Conservation (phyloP, 2,113 vertebrate species). For the Triplophysa dalaica region DNA sequence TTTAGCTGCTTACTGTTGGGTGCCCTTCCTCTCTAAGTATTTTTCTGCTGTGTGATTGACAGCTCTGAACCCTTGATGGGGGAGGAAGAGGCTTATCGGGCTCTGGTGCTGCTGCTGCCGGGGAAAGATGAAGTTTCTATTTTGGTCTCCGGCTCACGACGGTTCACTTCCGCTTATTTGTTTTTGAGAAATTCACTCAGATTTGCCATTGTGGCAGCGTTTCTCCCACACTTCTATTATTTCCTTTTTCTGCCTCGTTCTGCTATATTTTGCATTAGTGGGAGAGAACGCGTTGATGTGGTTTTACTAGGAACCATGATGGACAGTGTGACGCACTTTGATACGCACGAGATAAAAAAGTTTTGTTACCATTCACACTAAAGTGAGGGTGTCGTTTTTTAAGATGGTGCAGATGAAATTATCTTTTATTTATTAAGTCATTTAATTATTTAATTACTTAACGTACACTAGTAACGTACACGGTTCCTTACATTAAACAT, state of each 20-base stretch:
- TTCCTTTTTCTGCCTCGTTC: too few species aligned
- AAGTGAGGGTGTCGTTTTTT: too few species aligned
- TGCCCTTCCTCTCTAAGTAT: neutral
- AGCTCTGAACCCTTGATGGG: slow-evolving; percentile 20
- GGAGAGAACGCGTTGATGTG: neutral
- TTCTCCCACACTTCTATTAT: slow-evolving; percentile 14
- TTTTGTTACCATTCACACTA: too few species aligned
- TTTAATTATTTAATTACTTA: too few species aligned
- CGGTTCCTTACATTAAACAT: too few species aligned
- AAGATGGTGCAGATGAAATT: too few species aligned
- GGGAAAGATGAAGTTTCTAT: slow-evolving; percentile 55
- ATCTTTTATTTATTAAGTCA: too few species aligned
- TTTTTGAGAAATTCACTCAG: slow-evolving; percentile 55
- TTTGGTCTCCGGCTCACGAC: slow-evolving; percentile 52
- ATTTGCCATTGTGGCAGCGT: slow-evolving; percentile 20
- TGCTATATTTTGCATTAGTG: neutral
- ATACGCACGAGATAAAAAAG: neutral
- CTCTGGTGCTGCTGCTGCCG: slow-evolving; percentile 30
- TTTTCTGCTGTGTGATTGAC: slow-evolving; percentile 25
- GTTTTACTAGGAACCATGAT: neutral
- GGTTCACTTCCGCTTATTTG: slow-evolving; percentile 45
- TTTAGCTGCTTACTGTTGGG: slow-evolving; percentile 11
- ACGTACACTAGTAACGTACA: too few species aligned
- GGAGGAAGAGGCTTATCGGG: slow-evolving; percentile 42
- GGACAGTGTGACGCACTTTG: neutral